phyloP scores from a whole-genome alignment of 2,888 invertebrate genomes.

The Busseola fusca region DNA sequence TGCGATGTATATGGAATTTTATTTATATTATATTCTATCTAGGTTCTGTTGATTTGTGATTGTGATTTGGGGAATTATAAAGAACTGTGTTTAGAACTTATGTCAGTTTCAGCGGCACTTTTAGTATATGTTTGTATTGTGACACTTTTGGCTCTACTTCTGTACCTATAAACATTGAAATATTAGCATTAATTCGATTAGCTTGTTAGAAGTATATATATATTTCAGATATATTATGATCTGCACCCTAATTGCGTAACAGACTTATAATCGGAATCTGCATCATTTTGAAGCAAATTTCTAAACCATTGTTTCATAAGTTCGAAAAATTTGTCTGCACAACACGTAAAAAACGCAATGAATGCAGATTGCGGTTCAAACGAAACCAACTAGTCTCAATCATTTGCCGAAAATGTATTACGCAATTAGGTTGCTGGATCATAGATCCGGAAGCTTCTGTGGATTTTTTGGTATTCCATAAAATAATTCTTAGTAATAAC shows the following conservation, averaged over 20 bases:
- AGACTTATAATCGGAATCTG: too few species aligned
- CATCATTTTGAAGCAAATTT: too few species aligned
- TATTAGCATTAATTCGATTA: neutral
- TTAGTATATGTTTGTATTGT: neutral
- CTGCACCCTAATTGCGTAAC: too few species aligned
- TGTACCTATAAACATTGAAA: neutral
- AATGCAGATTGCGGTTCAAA: too few species aligned
- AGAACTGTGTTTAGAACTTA: neutral
- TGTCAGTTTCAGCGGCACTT: neutral
- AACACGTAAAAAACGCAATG: too few species aligned
- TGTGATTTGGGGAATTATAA: neutral
- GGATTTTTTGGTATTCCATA: neutral
- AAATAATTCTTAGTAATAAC: neutral
- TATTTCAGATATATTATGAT: neutral
- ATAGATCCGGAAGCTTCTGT: neutral
- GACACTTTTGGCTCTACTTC: neutral
- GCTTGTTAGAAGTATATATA: neutral
- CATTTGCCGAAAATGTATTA: too few species aligned
- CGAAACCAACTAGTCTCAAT: too few species aligned
- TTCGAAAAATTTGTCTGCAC: too few species aligned
- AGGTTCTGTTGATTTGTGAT: neutral
- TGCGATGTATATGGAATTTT: conserved; percentile 4
- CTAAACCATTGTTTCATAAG: too few species aligned
- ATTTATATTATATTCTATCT: conserved; percentile 1
- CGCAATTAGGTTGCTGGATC: too few species aligned